Evolutionary conservation across 2,797 vertebrate genomes (phyloP), one percentile per base, ranked within the genome.

Genomic region (Crypturellus tataupa): DNA sequence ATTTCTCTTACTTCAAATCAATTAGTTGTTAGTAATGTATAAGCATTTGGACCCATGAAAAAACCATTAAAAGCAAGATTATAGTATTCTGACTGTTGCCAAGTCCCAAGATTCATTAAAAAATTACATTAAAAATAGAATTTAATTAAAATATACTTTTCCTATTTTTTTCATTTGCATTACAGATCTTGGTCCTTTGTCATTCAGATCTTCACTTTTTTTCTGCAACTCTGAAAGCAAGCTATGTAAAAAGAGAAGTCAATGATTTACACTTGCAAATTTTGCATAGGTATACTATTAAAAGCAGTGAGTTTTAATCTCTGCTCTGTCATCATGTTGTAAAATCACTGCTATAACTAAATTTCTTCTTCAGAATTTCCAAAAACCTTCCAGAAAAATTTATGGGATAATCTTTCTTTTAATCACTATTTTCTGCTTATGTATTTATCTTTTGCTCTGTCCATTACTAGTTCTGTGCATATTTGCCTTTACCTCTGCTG

Each of bases 401-500:
- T 92, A 56, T 75, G 51, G 47, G 19, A 53, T 72, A 88, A 53
- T 17, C 27, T 91, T 94, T 81, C 14, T 90, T 92, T 89, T 80
- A 92, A 70, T 84, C 44, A 53, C 24, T 64, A 4, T 21, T 60
- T 93, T 91, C 81, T 83, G 29, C 59, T 63, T 81, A 35, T 25
- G 4, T 76, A 18, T 93, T 93, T 88, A 59, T 59, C 13, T 90
- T 91, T 81, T 40, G 39, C 23, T 68, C 77, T 86, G 56, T 46
- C 82, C 15, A 3, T 49, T 71, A 58, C 29, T 85, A 6, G 0
- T 40, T 80, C 80, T 81, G 39, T 63, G 56, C 2, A 12, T 76
- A 70, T 91, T 95, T 95, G 12, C 29, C 55, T 91, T 86, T 70
- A 51, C 77, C 72, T 89, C 80, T 59, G 40, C 85, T 68, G 56